phyloP scores from a whole-genome alignment of 2,797 vertebrate genomes.

The Melanotaenia trifasciata region DNA sequence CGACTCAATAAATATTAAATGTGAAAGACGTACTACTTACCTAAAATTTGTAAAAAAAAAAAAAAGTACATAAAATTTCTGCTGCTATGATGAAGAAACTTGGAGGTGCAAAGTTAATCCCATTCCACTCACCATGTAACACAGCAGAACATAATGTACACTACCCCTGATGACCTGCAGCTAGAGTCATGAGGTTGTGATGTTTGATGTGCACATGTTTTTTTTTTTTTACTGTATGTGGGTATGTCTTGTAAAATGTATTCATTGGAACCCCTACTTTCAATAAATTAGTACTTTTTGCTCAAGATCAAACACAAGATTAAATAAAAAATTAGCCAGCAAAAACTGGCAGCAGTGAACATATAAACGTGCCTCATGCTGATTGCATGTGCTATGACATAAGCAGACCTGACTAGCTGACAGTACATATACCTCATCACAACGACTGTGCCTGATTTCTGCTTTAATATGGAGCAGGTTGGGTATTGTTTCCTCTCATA shows the following conservation, averaged over 20 bases:
- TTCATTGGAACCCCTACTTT: not conserved
- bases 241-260: not conserved
- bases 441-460: not conserved
- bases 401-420: conserved; percentile 17
- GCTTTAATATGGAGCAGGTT: not conserved
- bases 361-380: not conserved
- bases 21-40: conserved; percentile 20
- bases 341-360: not conserved
- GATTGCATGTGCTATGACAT: not conserved
- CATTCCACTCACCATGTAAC: not conserved
- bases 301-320: not conserved
- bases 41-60: not conserved
- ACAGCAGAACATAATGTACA: not conserved
- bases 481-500: not conserved
- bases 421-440: conserved; percentile 9
- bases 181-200: not conserved
- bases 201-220: not conserved
- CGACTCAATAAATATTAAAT: conserved; percentile 11
- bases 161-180: not conserved
- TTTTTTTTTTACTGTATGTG: not conserved
- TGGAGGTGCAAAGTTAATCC: not conserved
- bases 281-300: not conserved
- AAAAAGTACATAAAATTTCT: not conserved
- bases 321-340: not conserved
- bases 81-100: not conserved